Evolutionary conservation across 2,888 invertebrate genomes (phyloP).

Genomic region (Muscina levida): DNA sequence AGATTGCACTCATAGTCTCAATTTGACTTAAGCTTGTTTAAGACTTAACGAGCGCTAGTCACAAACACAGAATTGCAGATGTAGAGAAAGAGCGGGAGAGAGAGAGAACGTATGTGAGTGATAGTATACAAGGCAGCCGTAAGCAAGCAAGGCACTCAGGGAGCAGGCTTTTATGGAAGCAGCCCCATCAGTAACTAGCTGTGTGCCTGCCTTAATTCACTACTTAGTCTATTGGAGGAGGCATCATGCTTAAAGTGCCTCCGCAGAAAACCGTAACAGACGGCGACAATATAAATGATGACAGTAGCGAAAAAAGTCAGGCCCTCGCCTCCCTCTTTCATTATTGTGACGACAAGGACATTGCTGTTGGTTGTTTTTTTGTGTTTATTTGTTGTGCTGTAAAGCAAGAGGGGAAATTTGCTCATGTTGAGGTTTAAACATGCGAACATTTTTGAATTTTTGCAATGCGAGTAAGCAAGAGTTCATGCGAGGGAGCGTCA

Average conservation of each 20-base stretch:
- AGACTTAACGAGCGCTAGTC: conserved; percentile 33
- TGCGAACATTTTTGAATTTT: neutral
- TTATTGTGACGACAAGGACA: conserved; percentile 36
- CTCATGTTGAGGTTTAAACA: neutral
- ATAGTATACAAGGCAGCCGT: neutral
- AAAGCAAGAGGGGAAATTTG: neutral
- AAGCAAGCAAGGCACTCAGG: conserved; percentile 1
- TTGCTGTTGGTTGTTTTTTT: neutral
- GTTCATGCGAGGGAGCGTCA: neutral
- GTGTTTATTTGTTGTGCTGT: neutral
- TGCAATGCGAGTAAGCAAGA: neutral
- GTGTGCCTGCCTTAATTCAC: conserved; percentile 11
- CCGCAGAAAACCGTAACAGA: conserved; percentile 30
- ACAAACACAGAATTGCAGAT: neutral
- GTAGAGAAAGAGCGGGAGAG: too few relatives aligned
- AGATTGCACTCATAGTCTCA: conserved; percentile 37
- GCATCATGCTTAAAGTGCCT: neutral
- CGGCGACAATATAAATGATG: conserved; percentile 38
- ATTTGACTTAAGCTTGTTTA: conserved; percentile 33
- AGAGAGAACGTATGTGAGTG: too few relatives aligned
- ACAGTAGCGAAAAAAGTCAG: conserved; percentile 19
- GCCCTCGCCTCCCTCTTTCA: too few relatives aligned
- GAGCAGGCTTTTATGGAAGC: neutral
- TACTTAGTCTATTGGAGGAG: neutral
- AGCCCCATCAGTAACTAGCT: conserved; percentile 3